These are phyloP conservation scores for Bombylius major DNA, from an alignment of 2,888 invertebrate species.

Conservation along the genomic window DNA sequence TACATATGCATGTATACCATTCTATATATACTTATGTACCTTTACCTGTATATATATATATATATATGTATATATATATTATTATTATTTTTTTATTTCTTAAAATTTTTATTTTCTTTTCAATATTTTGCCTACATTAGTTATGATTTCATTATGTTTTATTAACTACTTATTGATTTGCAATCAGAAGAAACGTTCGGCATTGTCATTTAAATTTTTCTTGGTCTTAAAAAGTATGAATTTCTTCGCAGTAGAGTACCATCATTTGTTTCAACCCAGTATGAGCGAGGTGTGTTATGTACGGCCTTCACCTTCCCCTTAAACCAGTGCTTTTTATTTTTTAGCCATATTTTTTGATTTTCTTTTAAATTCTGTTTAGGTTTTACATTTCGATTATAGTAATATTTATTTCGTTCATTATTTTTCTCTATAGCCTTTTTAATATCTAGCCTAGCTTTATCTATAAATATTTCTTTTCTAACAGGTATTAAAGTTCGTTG, in stretches of 20 bases:
- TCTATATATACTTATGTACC: too few species aligned
- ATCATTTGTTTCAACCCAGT: not conserved
- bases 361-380: not conserved
- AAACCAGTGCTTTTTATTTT: not conserved
- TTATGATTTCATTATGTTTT: too few species aligned
- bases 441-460: not conserved
- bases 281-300: not conserved
- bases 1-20: too few species aligned
- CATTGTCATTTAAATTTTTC: too few species aligned
- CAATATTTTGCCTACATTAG: too few species aligned
- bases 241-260: not conserved
- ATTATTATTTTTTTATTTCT: too few species aligned
- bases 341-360: constrained; percentile 2
- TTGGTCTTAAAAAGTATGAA: not conserved
- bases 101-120: too few species aligned
- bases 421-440: not conserved
- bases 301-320: not conserved
- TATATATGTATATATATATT: too few species aligned
- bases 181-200: too few species aligned
- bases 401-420: constrained; percentile 1
- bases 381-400: not conserved
- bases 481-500: constrained; percentile 1
- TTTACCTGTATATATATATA: too few species aligned
- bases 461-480: not conserved
- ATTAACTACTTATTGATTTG: too few species aligned